Conservation (phyloP, 2,797 vertebrate genomes). For the Trachops cirrhosus region DNA sequence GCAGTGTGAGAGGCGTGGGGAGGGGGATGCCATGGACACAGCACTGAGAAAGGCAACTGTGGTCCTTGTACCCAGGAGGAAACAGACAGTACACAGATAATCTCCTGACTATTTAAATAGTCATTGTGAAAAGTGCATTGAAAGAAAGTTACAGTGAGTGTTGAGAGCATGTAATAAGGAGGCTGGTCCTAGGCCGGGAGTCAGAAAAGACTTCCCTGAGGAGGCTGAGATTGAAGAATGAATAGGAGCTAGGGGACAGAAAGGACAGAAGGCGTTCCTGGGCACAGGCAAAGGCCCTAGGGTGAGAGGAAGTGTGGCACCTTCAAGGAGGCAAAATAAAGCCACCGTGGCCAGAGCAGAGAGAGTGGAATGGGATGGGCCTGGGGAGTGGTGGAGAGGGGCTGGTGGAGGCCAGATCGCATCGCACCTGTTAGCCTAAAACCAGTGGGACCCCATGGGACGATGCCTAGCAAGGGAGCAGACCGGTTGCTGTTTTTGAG, state of each 20-base stretch:
- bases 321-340: not conserved
- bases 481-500: not conserved
- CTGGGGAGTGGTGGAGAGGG: not conserved
- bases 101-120: not conserved
- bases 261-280: not conserved
- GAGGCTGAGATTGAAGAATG: not conserved
- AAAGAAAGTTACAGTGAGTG: not conserved
- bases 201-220: not conserved
- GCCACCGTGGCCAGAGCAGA: not conserved
- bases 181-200: not conserved
- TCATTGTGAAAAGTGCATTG: not conserved
- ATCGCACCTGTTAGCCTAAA: not conserved
- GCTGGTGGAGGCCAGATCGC: not conserved
- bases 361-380: not conserved
- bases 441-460: not conserved
- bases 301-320: not conserved
- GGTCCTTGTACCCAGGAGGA: not conserved
- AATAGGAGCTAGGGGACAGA: not conserved
- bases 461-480: not conserved
- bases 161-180: not conserved
- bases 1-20: not conserved
- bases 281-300: not conserved
- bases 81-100: not conserved
- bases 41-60: not conserved
- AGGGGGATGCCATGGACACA: not conserved